phyloP scores from a whole-genome alignment of 2,113 vertebrate genomes.

The Podiceps cristatus region DNA sequence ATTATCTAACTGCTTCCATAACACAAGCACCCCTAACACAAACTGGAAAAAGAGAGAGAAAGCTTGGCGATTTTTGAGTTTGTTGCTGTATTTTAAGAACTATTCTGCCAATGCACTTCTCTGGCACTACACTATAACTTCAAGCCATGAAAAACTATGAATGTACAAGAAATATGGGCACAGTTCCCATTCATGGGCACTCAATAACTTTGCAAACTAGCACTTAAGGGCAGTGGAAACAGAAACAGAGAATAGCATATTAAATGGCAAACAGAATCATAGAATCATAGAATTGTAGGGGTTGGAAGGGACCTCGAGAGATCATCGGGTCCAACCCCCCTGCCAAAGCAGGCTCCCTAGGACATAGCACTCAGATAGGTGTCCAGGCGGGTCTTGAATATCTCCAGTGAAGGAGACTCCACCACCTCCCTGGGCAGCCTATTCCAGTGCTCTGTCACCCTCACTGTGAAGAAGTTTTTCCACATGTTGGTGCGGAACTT shows the following conservation, averaged over 20 bases:
- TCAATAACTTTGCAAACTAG: not conserved
- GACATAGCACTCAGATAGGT: too few species aligned
- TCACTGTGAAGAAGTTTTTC: too few species aligned
- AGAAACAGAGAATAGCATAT: not conserved
- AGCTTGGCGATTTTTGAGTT: not conserved
- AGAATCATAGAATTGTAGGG: too few species aligned
- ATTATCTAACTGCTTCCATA: not conserved
- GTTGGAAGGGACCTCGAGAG: too few species aligned
- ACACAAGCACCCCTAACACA: not conserved
- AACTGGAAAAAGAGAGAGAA: not conserved
- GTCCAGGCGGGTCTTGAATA: too few species aligned
- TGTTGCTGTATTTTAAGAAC: not conserved
- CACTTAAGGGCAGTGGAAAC: not conserved
- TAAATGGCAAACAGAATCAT: not conserved
- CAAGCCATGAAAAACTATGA: not conserved
- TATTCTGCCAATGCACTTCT: not conserved
- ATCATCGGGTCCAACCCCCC: too few species aligned
- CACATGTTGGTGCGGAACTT: too few species aligned
- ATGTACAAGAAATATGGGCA: not conserved
- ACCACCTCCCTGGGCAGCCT: too few species aligned
- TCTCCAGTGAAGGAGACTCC: too few species aligned
- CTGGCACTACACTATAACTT: not conserved
- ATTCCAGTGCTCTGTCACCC: too few species aligned
- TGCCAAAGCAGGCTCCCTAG: too few species aligned
- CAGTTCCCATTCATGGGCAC: not conserved